Base-by-base conservation (phyloP, 2,888 invertebrate genomes). In the Lithophane semibrunnea region DNA sequence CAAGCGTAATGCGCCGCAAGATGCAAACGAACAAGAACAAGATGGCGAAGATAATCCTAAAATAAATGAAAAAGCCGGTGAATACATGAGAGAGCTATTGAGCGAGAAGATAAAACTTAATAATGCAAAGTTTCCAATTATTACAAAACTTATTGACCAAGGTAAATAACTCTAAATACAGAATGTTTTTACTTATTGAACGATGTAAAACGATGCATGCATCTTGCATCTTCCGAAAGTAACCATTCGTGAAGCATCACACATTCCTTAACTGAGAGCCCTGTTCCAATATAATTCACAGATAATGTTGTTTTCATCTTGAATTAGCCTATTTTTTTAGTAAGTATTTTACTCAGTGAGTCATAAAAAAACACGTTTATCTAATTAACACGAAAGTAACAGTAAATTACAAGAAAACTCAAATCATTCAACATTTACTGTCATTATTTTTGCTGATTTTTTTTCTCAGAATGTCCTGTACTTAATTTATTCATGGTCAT, bases 31-130 rank as follows among this genome's bases (percentile, higher is more conserved):
- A 56, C 90, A 90, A 21, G 89, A 91, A n/a, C 95, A 97, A 97
- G 96, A 97, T 95, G 96, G 97, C 92, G 97, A 97, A 75, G 97
- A 97, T 37, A 95, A 95, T 87, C 94, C 97, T 69, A 97, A 97
- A 90, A 94, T 97, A 79, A 97, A 97, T 86, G 98, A 98, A 92
- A 98, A 98, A 95, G 98, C 98, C 92, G 98, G 97, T 75, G 98
- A 98, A 95, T 98, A 98, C 91, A 97, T 98, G 91, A 97, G 97
- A 42, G 98, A 98, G 91, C 96, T 98, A 77, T 92, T 98, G 80
- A 97, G 97, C 69, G 98, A 98, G 91, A 98, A 98, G 92, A 97
- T 97, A 78, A 97, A 97, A 86, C 95, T 98, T 85, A 98, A 97
- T 88, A 95, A 97, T 85, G 96, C 97, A 70, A 98, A 98, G 91